Base-by-base conservation (phyloP, 2,888 invertebrate species). In the Cerastis rubricosa region DNA sequence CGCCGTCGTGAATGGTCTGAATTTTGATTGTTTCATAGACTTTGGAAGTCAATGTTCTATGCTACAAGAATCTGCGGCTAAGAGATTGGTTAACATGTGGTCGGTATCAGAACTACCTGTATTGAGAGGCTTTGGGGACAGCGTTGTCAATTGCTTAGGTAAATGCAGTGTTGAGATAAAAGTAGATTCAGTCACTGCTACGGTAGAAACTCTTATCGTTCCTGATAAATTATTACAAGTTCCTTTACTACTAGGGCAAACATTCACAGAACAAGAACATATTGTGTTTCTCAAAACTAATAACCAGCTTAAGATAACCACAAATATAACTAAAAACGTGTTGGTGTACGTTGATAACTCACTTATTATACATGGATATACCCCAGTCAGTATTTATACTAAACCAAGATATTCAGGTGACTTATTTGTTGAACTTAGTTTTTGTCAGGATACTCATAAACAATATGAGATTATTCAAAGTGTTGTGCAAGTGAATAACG, bases 291-390 rank as follows among this genome's bases (percentile, higher is more conserved):
- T 63, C 2, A 63, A 63, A 63, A 63, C 64, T 64, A 45, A 64
- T 43, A 45, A 64, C 43, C 64, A 43, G 64, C 64, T 64, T 25
- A 64, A 64, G n/a, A 64, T 64, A 64, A 64, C 64, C n/a, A 64
- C 63, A 6, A 63, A 63, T 63, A n/a, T 40, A 63, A 63, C 12
- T 22, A 63, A 63, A 63, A 63, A 63, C 19, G 19, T 61, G 9
- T 35, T 35, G 11, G 40, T 63, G 12, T 63, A 63, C 63, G 40
- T 63, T 61, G 19, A 40, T 22, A 63, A 40, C 22, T 63, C 40
- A 7, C 12, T 40, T 40, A 63, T 63, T 40, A 40, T 63, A 22
- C 11, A 63, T 40, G 63, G 22, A 22, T 63, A 63, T 63, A 63
- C 63, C 40, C 63, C 12, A 64, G 64, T 64, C 43, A 64, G 14